A percentile compares a stretch with the other conserved stretches of the same genome.
Conservation (phyloP, 2,797 vertebrate genomes). For the Mionectes olivaceus region DNA sequence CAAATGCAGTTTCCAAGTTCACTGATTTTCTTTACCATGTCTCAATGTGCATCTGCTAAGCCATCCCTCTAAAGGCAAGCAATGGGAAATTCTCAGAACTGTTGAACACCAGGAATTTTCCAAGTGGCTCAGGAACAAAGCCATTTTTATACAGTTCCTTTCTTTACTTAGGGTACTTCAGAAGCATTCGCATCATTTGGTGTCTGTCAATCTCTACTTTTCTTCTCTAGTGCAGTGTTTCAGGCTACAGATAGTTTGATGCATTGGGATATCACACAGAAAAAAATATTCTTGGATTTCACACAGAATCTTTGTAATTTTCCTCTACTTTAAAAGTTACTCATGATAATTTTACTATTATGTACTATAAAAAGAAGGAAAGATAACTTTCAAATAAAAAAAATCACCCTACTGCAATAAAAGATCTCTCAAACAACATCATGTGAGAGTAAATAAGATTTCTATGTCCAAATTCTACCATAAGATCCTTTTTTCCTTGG, state of each 20-base stretch:
- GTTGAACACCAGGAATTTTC: background rate
- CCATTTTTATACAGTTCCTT: background rate
- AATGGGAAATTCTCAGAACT: background rate
- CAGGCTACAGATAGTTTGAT: background rate
- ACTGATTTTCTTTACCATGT: background rate
- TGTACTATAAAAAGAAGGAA: background rate
- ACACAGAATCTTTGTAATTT: background rate
- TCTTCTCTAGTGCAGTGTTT: background rate
- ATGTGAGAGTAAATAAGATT: background rate
- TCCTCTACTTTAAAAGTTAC: background rate
- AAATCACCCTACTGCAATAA: background rate
- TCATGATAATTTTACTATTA: background rate
- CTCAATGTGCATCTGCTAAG: background rate
- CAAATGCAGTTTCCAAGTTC: background rate
- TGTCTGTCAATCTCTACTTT: background rate
- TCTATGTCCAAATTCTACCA: background rate
- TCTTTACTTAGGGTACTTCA: background rate
- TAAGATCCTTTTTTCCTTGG: background rate
- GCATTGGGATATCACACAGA: background rate
- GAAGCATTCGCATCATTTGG: background rate
- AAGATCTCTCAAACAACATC: background rate
- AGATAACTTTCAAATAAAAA: background rate
- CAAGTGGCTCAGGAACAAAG: background rate
- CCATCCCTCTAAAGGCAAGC: background rate
- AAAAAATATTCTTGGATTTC: background rate